Evolutionary conservation across 2,888 invertebrate species (phyloP).

Genomic region (Coronaproctus castanopsis): DNA sequence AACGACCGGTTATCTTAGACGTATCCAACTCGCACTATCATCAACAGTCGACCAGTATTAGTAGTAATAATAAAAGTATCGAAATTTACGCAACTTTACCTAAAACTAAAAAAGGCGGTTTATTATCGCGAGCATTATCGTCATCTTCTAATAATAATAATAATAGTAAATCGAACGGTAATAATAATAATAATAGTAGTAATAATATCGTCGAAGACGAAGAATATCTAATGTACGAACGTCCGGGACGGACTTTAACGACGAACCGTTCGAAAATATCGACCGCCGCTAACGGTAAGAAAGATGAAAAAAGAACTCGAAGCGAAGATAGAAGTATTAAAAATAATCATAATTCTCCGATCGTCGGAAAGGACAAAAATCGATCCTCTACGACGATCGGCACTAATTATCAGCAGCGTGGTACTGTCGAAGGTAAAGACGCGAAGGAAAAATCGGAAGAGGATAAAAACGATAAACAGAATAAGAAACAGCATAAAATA

Average conservation of each 20-base stretch:
- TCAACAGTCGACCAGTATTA: conserved; percentile 13
- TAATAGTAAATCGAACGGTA: conserved; percentile 30
- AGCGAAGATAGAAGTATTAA: conserved; percentile 67
- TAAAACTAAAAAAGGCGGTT: conserved; percentile 53
- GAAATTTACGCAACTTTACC: conserved; percentile 82
- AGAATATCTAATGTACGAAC: conserved; percentile 41
- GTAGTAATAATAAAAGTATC: conserved; percentile 38
- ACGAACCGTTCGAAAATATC: conserved; percentile 40
- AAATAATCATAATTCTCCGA: too few species aligned
- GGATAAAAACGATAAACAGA: conserved; percentile 41
- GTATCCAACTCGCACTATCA: conserved; percentile 14
- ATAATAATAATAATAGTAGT: conserved; percentile 25
- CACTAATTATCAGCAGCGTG: not conserved
- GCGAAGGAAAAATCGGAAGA: conserved; percentile 30
- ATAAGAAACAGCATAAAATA: conserved; percentile 79
- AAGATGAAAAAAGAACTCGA: conserved; percentile 54
- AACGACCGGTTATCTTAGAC: conserved; percentile 20
- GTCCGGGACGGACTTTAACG: conserved; percentile 34
- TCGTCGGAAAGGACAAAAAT: conserved; percentile 43
- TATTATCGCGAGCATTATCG: conserved; percentile 16
- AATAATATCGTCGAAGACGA: conserved; percentile 51
- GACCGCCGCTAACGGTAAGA: conserved; percentile 44
- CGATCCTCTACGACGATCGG: conserved; percentile 34
- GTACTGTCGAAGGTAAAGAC: conserved; percentile 15
- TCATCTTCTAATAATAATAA: conserved; percentile 27